Evolutionary conservation across 2,113 vertebrate genomes (phyloP), one percentile per base, ranked within the genome.

Genomic region (Petroica traversi): DNA sequence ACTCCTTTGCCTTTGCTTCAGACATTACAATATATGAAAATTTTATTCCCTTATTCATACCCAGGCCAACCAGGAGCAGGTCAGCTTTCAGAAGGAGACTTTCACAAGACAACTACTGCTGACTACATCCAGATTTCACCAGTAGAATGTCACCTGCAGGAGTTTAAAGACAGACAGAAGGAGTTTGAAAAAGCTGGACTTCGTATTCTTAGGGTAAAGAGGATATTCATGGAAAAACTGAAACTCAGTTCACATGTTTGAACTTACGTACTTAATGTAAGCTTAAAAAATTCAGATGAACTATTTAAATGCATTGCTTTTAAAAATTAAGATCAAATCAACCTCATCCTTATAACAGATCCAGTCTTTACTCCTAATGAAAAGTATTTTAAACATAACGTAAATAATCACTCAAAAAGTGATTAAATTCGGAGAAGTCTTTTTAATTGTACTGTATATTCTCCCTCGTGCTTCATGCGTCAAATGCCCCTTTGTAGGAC

Each of bases 141-240:
- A 0, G 88, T 97, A 62, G 95, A 91, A 8, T 38, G 66, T 2
- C 8, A 90, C 29, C 64, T 81, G 43, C 85, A 67, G 45, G 83
- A 91, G 59, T 66, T 90, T 7, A 95, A 88, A 28, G 20, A 97
- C 10, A 94, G 9, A 89, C 24, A 45, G 20, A 61, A 57, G 38
- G 16, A 45, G 31, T 97, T 98, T 38, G 72, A 43, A 85, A 93
- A 81, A 46, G 54, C 38, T 16, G 90, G 95, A 23, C 97, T 99
- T 71, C 4, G 0, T 2, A 24, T 98, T 74, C 20, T 97, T 48
- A 98, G 98, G 98, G 98, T 98, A 98, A 95, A 78, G 43, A 93
- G 19, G 4, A 22, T 46, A 80, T 63, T 81, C 0, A 29, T 55
- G 41, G 36, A 40, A 61, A 91, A 93, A 49, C n/a, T 57, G 25